Percentiles rank a stretch among this genome's conserved stretches.
Evolutionary conservation across 2,113 vertebrate species (phyloP).

Genomic region (Paracanthobrama guichenoti): DNA sequence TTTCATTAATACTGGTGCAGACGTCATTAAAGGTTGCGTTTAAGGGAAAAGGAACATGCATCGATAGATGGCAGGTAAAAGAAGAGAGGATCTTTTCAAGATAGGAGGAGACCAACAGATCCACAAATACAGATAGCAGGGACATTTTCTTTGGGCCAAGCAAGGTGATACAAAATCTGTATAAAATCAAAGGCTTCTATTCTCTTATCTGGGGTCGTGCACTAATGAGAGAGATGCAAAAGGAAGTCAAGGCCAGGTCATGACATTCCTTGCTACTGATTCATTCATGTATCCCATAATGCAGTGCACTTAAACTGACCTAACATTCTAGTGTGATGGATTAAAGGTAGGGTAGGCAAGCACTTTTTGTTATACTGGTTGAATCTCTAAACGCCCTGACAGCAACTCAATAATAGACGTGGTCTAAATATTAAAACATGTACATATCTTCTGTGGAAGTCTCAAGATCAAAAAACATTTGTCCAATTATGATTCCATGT

Average conservation of each 20-base stretch:
- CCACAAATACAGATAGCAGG: conserved; percentile 21
- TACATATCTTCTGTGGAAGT: too few relatives aligned
- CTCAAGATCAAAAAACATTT: too few relatives aligned
- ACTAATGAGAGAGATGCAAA: conserved; percentile 6
- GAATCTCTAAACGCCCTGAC: too few relatives aligned
- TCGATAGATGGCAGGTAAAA: conserved; percentile 7
- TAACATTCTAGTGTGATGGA: neutral
- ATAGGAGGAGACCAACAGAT: conserved; percentile 43
- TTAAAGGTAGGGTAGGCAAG: neutral
- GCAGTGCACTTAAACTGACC: neutral
- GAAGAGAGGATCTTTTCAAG: neutral
- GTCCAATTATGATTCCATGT: too few relatives aligned
- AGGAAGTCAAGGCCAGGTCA: conserved; percentile 23
- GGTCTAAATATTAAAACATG: too few relatives aligned
- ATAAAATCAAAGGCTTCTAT: conserved; percentile 44
- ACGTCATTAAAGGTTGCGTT: conserved; percentile 59
- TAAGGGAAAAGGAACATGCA: neutral
- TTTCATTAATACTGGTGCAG: conserved; percentile 60
- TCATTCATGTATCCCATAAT: neutral
- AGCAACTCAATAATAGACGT: too few relatives aligned
- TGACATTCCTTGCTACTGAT: neutral
- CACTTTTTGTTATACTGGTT: too few relatives aligned
- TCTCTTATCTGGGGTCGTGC: neutral
- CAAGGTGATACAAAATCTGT: conserved; percentile 16
- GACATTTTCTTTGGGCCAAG: conserved; percentile 14